These are phyloP conservation scores for Ornithoptera alexandrae DNA, from an alignment of 2,888 invertebrate genomes.

Conservation along the genomic window DNA sequence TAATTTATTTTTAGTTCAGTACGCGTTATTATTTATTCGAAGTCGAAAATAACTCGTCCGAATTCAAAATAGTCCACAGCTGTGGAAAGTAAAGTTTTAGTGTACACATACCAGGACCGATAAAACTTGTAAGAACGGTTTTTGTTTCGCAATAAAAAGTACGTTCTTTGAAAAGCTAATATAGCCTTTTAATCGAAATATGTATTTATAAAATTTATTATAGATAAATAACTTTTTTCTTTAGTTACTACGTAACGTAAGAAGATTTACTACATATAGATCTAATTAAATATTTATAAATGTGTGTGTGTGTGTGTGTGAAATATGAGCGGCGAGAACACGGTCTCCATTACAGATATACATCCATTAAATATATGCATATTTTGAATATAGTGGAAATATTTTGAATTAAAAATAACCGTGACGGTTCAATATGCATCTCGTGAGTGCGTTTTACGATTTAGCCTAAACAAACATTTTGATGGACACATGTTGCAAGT, in stretches of 20 bases:
- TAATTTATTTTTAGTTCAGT: conserved; percentile 21
- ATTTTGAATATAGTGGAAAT: conserved; percentile 28
- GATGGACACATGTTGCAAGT: conserved; percentile 63
- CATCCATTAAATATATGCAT: conserved; percentile 1
- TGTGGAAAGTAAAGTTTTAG: conserved; percentile 22
- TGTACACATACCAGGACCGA: conserved; percentile 7
- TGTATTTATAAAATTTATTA: too few relatives aligned
- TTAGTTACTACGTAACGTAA: too few relatives aligned
- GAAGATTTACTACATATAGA: too few relatives aligned
- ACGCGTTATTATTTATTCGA: conserved; percentile 18
- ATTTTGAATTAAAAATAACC: conserved; percentile 59
- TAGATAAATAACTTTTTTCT: too few relatives aligned
- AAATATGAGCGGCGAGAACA: too few relatives aligned
- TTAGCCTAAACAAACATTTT: conserved; percentile 75
- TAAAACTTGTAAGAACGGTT: background rate
- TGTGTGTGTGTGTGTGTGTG: too few relatives aligned
- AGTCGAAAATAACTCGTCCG: conserved; percentile 26
- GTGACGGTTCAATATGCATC: conserved; percentile 75
- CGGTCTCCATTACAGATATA: too few relatives aligned
- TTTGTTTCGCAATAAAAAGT: conserved; percentile 3
- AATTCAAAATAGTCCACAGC: conserved; percentile 25
- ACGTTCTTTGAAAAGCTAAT: background rate
- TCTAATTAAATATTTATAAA: too few relatives aligned
- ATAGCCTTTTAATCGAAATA: too few relatives aligned
- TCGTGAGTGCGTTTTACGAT: conserved; percentile 71